A percentile compares a stretch with the other conserved stretches of the same genome.
phyloP scores from a whole-genome alignment of 1,140 invertebrate species.

The Armadillidium nasatum region DNA sequence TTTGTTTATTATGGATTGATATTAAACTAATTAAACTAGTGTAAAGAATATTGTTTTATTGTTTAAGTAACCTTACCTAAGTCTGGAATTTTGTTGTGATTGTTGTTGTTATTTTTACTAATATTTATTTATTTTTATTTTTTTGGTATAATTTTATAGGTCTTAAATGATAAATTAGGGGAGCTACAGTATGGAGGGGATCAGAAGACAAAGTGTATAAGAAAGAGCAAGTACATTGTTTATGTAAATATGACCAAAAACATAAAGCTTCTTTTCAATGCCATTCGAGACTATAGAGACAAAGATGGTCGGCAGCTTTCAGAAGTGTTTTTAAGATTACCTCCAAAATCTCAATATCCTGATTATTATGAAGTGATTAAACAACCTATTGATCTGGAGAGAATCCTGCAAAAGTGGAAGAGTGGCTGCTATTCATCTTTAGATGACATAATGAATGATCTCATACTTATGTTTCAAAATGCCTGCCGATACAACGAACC shows the following conservation, averaged over 20 bases:
- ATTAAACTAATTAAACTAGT: too few relatives aligned
- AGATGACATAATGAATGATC: slow-evolving; percentile 86
- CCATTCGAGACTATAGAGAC: slow-evolving; percentile 34
- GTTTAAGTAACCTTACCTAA: too few relatives aligned
- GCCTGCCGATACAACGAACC: slow-evolving; percentile 99
- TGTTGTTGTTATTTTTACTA: neutral
- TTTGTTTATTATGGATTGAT: too few relatives aligned
- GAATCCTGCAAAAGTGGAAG: slow-evolving; percentile 83
- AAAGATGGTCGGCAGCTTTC: slow-evolving; percentile 75
- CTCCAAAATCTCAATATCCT: slow-evolving; percentile 39
- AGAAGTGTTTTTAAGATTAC: slow-evolving; percentile 87
- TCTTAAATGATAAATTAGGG: slow-evolving; percentile 21
- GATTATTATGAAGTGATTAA: slow-evolving; percentile 73
- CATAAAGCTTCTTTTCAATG: slow-evolving; percentile 31
- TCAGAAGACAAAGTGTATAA: slow-evolving; percentile 9
- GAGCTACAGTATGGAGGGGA: slow-evolving; percentile 23
- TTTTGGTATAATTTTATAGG: neutral
- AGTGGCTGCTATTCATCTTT: slow-evolving; percentile 70
- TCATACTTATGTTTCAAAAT: slow-evolving; percentile 97
- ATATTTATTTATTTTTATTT: neutral
- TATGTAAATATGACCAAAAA: slow-evolving; percentile 19
- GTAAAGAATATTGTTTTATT: too few relatives aligned
- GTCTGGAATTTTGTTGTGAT: too few relatives aligned
- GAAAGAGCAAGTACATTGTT: slow-evolving; percentile 21
- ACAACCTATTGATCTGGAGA: slow-evolving; percentile 94